phyloP scores from a whole-genome alignment of 2,888 invertebrate species.

The Xestia c-nigrum region DNA sequence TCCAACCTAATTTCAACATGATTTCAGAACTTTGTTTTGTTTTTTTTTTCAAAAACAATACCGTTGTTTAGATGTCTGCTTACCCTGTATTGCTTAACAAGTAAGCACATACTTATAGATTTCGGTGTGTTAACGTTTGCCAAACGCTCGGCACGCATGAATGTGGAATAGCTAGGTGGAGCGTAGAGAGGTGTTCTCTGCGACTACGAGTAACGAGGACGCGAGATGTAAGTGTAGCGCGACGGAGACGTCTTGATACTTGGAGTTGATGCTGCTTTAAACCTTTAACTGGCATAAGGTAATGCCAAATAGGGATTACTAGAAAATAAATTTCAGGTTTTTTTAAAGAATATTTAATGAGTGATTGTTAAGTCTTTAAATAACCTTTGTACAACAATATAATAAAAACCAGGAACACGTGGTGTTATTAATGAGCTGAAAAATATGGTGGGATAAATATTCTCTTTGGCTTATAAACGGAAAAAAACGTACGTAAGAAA shows the following conservation, averaged over 20 bases:
- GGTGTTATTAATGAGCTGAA: too few species aligned
- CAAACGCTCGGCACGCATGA: slow-evolving; percentile 71
- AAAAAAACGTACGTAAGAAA: too few species aligned
- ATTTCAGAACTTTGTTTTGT: neutral
- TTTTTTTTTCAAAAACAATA: neutral
- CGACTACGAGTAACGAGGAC: slow-evolving; percentile 85
- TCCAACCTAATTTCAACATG: neutral
- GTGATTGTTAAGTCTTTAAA: too few species aligned
- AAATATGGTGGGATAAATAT: too few species aligned
- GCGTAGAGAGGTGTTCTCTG: slow-evolving; percentile 81
- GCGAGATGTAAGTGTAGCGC: slow-evolving; percentile 76
- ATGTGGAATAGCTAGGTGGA: slow-evolving; percentile 82
- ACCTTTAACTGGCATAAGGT: too few species aligned
- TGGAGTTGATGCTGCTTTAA: slow-evolving; percentile 37
- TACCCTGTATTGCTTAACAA: neutral
- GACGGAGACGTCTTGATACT: slow-evolving; percentile 75
- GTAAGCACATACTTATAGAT: slow-evolving; percentile 25
- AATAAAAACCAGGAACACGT: too few species aligned
- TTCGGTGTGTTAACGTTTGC: slow-evolving; percentile 64
- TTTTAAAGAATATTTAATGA: too few species aligned
- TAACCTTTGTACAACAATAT: too few species aligned
- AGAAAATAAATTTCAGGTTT: too few species aligned
- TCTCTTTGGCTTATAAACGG: too few species aligned
- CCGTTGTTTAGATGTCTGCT: neutral
- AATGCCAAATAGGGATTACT: too few species aligned